A percentile compares a stretch with the other conserved stretches of the same genome.
Evolutionary conservation across 2,797 vertebrate species (phyloP).

Genomic region (Morelia viridis): DNA sequence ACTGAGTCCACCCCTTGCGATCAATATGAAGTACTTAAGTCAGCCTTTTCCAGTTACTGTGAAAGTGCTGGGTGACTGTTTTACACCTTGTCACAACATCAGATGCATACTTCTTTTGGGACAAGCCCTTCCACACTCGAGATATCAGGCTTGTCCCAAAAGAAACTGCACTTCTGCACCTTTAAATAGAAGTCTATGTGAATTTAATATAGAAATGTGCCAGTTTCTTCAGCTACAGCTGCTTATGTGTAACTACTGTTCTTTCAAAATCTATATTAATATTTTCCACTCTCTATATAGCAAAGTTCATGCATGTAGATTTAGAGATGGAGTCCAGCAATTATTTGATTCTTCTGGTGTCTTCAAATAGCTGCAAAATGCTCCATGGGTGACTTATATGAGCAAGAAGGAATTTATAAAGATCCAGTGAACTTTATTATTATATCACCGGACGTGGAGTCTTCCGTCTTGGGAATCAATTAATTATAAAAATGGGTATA

Average conservation of each 20-base stretch:
- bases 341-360: conserved; percentile 12
- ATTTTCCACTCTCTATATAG: not conserved
- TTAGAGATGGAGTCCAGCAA: not conserved
- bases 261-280: not conserved
- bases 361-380: conserved; percentile 29
- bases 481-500: conserved; percentile 59
- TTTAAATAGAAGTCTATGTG: not conserved
- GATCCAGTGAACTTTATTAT: conserved; percentile 32
- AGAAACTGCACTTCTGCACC: not conserved
- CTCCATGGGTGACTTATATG: conserved; percentile 19
- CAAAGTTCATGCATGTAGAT: not conserved
- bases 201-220: not conserved
- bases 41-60: not conserved
- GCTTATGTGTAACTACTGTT: not conserved
- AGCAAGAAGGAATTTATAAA: conserved; percentile 35
- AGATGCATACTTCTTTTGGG: conserved; percentile 19
- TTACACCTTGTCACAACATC: not conserved
- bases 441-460: not conserved
- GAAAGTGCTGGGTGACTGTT: not conserved
- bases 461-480: conserved; percentile 56
- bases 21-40: not conserved
- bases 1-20: not conserved
- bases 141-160: conserved; percentile 13
- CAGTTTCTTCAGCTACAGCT: not conserved
- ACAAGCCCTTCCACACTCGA: not conserved